Base-by-base conservation (phyloP, 1,140 invertebrate genomes). In the Macrocentrus cingulum region DNA sequence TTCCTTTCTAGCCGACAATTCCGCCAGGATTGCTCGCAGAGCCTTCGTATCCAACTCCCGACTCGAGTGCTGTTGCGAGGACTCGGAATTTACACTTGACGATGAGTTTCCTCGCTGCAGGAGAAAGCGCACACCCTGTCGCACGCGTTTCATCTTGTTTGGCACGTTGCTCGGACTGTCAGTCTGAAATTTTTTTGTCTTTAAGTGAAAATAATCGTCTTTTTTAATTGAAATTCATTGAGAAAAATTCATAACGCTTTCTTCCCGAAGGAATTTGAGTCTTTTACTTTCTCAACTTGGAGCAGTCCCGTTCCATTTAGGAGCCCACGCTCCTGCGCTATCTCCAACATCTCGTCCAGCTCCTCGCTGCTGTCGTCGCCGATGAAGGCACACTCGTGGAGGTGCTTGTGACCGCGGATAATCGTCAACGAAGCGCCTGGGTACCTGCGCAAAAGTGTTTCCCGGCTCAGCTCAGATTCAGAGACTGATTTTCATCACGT, bases 311-410 rank as follows among this genome's bases (percentile, higher is more conserved):
- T 59, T 4, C 51, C 54, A 32, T 63, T 65, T 15, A 67, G 34
- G 6, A 68, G 37, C 13, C 62, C 73, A 19, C 60, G 57, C 61
- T 72, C 72, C 11, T 74, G 41, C 0, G 66, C 72, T 6, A 70
- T 76, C 66, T 86, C 83, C 15, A 83, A 56, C 1, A 87, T 68
- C 64, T 88, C 87, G 16, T 88, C 86, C 5, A 87, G 54, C 63
- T 89, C 87, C 69, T 89, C 88, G 1, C 87, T 88, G 0, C 87
- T 89, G 64, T 88, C 84, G 64, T 91, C 88, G 1, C 89, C 89
- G 49, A 91, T 90, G 71, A 90, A 91, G 0, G 89, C 89, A 64
- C 89, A 91, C 59, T 89, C 86, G 65, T 88, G 85, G 0, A 91
- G 74, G 73, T 90, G 87, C 63, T 87, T 87, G 68, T 89, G 87